These are phyloP conservation scores for Takifugu rubripes DNA, from an alignment of 2,797 vertebrate species.

Conservation along the genomic window DNA sequence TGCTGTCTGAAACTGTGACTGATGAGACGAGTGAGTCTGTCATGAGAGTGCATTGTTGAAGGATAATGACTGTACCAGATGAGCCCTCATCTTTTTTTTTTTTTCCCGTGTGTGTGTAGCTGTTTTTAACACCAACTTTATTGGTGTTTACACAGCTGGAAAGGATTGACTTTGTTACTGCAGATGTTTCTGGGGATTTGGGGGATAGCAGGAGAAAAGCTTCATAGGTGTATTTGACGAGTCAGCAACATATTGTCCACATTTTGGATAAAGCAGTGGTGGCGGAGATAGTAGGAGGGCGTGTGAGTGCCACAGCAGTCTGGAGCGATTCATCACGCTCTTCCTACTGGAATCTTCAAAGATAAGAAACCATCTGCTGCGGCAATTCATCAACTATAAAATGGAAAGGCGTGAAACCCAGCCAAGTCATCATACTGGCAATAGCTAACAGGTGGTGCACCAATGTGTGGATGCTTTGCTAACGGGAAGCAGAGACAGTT, in stretches of 20 bases:
- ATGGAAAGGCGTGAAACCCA: constrained; percentile 82
- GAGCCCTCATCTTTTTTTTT: constrained; percentile 35
- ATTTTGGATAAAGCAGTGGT: constrained; percentile 43
- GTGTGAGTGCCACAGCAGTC: constrained; percentile 49
- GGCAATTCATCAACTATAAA: constrained; percentile 89
- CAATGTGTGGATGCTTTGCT: constrained; percentile 77
- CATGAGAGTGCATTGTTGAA: constrained; percentile 57
- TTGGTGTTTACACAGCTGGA: constrained; percentile 73
- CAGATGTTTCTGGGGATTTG: constrained; percentile 69
- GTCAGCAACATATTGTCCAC: constrained; percentile 49
- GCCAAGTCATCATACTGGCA: constrained; percentile 78
- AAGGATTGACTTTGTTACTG: constrained; percentile 76
- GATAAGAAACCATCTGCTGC: constrained; percentile 90
- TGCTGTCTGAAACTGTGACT: constrained; percentile 56
- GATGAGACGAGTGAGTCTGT: constrained; percentile 60
- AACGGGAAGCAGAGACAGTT: constrained; percentile 77
- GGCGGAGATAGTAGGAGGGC: constrained; percentile 11
- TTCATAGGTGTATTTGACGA: constrained; percentile 69
- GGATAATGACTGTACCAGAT: constrained; percentile 69
- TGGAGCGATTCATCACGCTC: constrained; percentile 88
- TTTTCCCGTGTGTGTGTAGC: constrained; percentile 11
- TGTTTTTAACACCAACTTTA: constrained; percentile 53
- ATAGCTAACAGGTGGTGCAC: constrained; percentile 84
- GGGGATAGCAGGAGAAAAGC: constrained; percentile 44
- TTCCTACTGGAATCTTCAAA: constrained; percentile 89